phyloP scores from a whole-genome alignment of 92 coral and sea anemone species.

The Palythoa caribaeorum region DNA sequence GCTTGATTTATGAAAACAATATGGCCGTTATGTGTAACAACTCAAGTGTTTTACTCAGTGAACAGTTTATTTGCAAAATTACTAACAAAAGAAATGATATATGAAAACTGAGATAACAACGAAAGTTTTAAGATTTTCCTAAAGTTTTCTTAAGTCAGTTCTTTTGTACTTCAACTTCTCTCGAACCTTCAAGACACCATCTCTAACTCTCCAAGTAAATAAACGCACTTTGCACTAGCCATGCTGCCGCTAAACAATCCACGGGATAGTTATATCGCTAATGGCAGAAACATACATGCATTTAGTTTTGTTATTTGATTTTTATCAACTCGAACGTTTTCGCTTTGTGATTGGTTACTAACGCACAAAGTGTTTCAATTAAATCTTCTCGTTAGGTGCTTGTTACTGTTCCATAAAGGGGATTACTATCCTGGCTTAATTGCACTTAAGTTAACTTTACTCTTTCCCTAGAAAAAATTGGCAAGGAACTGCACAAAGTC shows the following conservation, averaged over 20 bases:
- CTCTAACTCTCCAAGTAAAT: background rate
- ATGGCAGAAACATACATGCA: background rate
- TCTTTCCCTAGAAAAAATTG: background rate
- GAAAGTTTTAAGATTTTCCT: background rate
- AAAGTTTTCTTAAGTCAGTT: background rate
- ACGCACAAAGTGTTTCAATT: background rate
- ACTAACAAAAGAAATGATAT: background rate
- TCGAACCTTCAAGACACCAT: background rate
- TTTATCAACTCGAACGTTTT: background rate
- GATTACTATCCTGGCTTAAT: background rate
- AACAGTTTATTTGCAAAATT: background rate
- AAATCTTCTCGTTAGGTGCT: background rate
- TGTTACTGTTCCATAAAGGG: background rate
- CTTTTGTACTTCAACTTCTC: background rate
- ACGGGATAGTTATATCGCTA: background rate
- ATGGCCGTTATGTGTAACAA: background rate
- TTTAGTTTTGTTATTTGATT: background rate
- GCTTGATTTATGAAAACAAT: background rate
- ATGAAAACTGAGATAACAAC: no score
- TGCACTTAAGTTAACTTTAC: background rate
- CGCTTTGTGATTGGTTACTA: background rate
- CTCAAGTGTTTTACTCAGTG: background rate
- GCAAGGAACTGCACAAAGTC: slow-evolving; percentile 1
- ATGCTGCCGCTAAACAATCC: no score
- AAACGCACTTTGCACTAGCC: background rate